These are phyloP conservation scores for Ophion ellenae DNA, from an alignment of 2,888 invertebrate species.

Conservation along the genomic window DNA sequence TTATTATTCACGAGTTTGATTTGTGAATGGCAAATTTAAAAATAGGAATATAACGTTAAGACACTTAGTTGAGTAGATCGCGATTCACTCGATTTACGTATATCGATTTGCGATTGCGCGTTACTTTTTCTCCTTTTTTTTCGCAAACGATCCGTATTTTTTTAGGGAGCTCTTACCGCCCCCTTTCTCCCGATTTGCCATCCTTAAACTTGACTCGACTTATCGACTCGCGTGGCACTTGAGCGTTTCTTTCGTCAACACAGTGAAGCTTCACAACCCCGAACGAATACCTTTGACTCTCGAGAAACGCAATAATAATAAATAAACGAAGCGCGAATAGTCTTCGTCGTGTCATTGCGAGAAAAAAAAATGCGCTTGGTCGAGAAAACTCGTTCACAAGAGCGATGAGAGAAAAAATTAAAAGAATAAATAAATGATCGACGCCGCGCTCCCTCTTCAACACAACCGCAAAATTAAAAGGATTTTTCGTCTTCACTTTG, in stretches of 20 bases:
- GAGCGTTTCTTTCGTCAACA: conserved; percentile 26
- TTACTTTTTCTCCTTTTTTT: conserved; percentile 13
- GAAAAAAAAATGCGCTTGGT: conserved; percentile 18
- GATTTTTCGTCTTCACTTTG: conserved; percentile 57
- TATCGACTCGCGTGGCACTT: background rate
- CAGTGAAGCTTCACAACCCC: background rate
- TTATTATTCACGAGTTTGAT: conserved; percentile 42
- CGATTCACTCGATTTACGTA: conserved; percentile 41
- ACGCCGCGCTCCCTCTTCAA: conserved; percentile 23
- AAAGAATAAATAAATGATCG: conserved; percentile 74
- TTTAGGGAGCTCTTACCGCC: background rate
- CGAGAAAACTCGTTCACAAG: conserved; percentile 40
- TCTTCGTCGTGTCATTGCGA: background rate
- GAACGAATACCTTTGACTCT: conserved; percentile 6
- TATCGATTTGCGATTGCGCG: conserved; percentile 39
- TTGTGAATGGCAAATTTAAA: conserved; percentile 57
- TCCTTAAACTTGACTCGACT: conserved; percentile 23
- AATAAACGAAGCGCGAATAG: conserved; percentile 24
- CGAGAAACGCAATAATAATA: conserved; percentile 20
- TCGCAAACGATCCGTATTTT: conserved; percentile 6
- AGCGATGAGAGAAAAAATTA: conserved; percentile 64
- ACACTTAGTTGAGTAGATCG: conserved; percentile 77
- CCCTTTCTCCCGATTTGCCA: background rate
- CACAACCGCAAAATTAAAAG: background rate
- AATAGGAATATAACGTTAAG: conserved; percentile 78